Evolutionary conservation across 2,888 invertebrate genomes (phyloP), one percentile per base, ranked within the genome.

Genomic region (Drosophila colorata): DNA sequence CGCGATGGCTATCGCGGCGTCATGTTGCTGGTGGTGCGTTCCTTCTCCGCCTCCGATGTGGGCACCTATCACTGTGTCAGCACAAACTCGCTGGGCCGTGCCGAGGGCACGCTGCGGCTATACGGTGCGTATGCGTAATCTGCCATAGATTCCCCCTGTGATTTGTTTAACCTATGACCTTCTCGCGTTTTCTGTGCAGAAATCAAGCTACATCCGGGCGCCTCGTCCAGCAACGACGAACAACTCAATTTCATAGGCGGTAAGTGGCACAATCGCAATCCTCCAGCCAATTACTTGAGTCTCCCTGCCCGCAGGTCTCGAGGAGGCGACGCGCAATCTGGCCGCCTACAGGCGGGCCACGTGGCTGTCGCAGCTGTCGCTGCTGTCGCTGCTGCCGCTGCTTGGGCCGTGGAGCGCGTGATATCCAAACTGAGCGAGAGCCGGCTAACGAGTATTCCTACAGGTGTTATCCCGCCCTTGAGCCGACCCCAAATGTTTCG

Each of bases 1-100:
- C 90, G 92, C 35, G 91, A 90, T 70, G 92, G 92, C 60, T 92
- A 92, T 76, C 90, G 92, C 40, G 92, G 92, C 33, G 85, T 90
- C 57, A 92, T 92, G 92, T 75, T 91, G 60, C 84, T 92, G 43
- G 89, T 91, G 52, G 92, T 92, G 41, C 90, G 92, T 69, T 92
- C 92, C 90, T 94, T 95, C 87, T 93, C 93, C 38, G 91, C 91
- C 78, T 92, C 93, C 48, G 95, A 95, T 90, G 93, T 95, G 77
- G 96, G 96, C 41, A 95, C 95, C 31, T 96, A 96, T 93, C 95
- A 95, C 91, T 97, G 97, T 87, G 94, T 95, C 69, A 94, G 95
- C 69, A 95, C 95, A 71, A 95, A 95, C 90, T 95, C 95, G 46
- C 92, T 95, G 68, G 95, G 95, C 56, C 94, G 93, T 75, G 94